Evolutionary conservation across 1,140 invertebrate genomes (phyloP).

Genomic region (Fopius arisanus): DNA sequence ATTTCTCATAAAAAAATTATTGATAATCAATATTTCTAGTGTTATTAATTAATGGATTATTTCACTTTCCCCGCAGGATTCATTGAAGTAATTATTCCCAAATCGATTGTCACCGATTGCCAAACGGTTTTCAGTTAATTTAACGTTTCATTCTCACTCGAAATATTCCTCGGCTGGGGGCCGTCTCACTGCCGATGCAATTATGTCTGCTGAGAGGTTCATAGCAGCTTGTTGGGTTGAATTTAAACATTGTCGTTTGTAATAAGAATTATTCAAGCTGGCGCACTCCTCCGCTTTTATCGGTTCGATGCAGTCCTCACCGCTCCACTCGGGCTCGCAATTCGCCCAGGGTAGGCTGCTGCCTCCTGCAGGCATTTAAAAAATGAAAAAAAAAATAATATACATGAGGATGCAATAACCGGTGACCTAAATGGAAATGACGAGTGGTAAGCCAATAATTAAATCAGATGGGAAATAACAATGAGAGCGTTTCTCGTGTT

Average conservation of each 20-base stretch:
- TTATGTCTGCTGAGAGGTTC: conserved; percentile 54
- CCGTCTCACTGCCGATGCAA: conserved; percentile 66
- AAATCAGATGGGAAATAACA: background rate
- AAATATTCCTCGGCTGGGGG: conserved; percentile 87
- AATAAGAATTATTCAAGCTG: conserved; percentile 73
- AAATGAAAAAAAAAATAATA: background rate
- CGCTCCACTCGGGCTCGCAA: conserved; percentile 80
- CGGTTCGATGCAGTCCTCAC: conserved; percentile 74
- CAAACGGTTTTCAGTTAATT: conserved; percentile 19
- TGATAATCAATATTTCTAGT: too few relatives aligned
- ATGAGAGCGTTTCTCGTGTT: background rate
- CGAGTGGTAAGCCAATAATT: background rate
- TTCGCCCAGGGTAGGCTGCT: conserved; percentile 79
- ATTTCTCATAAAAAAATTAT: too few relatives aligned
- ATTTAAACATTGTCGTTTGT: conserved; percentile 66
- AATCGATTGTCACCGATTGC: too few relatives aligned
- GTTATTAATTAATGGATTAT: too few relatives aligned
- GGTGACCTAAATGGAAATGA: background rate
- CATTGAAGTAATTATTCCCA: too few relatives aligned
- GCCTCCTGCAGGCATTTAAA: conserved; percentile 40
- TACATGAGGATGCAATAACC: too few relatives aligned
- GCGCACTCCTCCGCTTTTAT: conserved; percentile 69
- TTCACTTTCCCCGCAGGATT: too few relatives aligned
- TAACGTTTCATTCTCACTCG: conserved; percentile 68
- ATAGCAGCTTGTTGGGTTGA: conserved; percentile 55